A percentile compares a stretch with the other conserved stretches of the same genome.
phyloP scores from a whole-genome alignment of 2,888 invertebrate genomes.

The Mongoloraphidia duomilia region DNA sequence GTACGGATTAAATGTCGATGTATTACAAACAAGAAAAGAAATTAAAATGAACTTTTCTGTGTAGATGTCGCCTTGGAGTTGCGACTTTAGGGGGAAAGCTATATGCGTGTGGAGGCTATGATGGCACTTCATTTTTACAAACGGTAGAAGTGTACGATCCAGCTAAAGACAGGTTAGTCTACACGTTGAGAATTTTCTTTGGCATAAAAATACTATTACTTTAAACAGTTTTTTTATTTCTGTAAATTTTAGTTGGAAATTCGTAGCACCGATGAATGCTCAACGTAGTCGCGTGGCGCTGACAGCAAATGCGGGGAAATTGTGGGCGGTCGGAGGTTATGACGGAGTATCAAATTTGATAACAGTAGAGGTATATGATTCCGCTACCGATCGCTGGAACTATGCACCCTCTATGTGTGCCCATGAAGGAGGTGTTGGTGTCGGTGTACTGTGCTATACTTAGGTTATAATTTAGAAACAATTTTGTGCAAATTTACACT shows the following conservation, averaged over 20 bases:
- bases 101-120: slow-evolving; percentile 75
- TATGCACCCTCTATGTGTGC: slow-evolving; percentile 66
- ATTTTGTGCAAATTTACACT: no score
- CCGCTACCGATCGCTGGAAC: slow-evolving; percentile 53
- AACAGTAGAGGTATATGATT: slow-evolving; percentile 75
- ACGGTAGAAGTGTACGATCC: slow-evolving; percentile 74
- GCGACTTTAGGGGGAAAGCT: slow-evolving; percentile 67
- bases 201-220: background rate
- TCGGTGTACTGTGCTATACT: slow-evolving; percentile 48
- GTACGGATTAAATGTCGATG: no score
- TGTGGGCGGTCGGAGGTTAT: slow-evolving; percentile 71
- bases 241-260: slow-evolving; percentile 44
- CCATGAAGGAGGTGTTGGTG: slow-evolving; percentile 83
- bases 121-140: slow-evolving; percentile 67
- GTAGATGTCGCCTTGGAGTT: slow-evolving; percentile 66
- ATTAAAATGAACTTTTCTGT: slow-evolving; percentile 7
- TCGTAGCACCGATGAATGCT: slow-evolving; percentile 66
- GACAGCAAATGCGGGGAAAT: slow-evolving; percentile 68
- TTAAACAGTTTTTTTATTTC: background rate
- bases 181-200: background rate
- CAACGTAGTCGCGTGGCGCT: slow-evolving; percentile 69
- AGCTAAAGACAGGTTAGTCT: slow-evolving; percentile 42
- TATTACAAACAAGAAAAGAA: no score
- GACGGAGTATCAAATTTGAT: slow-evolving; percentile 67
- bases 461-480: no score